Evolutionary conservation across 2,888 invertebrate species (phyloP).

Genomic region (Sclerodermus sp.): DNA sequence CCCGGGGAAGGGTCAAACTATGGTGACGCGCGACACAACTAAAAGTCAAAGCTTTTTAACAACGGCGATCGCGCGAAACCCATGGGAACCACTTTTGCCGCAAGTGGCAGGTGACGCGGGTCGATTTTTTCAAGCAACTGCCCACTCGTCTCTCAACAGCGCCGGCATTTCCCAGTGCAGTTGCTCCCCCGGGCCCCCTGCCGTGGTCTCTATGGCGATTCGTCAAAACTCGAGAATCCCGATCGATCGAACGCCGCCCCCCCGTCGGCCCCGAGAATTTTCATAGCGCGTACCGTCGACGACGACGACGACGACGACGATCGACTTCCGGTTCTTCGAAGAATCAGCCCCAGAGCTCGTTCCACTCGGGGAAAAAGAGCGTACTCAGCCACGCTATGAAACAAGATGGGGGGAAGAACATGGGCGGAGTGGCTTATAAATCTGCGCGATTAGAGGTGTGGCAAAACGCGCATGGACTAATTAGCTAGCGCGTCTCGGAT

Average conservation of each 20-base stretch:
- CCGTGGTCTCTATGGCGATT: conserved; percentile 19
- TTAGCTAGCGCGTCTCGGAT: conserved; percentile 40
- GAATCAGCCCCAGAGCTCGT: too few relatives aligned
- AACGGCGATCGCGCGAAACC: conserved; percentile 1
- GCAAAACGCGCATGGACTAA: conserved; percentile 29
- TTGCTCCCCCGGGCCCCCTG: conserved; percentile 11
- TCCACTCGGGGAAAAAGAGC: too few relatives aligned
- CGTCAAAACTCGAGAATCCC: not conserved
- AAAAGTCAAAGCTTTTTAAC: conserved; percentile 1
- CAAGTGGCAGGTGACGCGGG: conserved; percentile 37
- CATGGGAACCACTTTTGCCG: conserved; percentile 38
- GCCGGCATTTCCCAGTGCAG: conserved; percentile 22
- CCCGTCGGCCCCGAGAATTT: too few relatives aligned
- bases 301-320: too few relatives aligned
- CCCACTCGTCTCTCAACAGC: not conserved
- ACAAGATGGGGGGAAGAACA: too few relatives aligned
- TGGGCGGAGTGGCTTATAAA: too few relatives aligned
- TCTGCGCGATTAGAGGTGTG: conserved; percentile 26
- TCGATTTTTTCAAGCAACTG: conserved; percentile 31
- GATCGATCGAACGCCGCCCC: too few relatives aligned
- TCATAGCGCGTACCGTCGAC: too few relatives aligned
- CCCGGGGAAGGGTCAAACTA: not conserved
- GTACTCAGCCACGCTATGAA: too few relatives aligned
- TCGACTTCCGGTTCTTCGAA: too few relatives aligned
- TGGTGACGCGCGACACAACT: conserved; percentile 5